phyloP scores from a whole-genome alignment of 2,797 vertebrate genomes.

The Sciurus carolinensis region DNA sequence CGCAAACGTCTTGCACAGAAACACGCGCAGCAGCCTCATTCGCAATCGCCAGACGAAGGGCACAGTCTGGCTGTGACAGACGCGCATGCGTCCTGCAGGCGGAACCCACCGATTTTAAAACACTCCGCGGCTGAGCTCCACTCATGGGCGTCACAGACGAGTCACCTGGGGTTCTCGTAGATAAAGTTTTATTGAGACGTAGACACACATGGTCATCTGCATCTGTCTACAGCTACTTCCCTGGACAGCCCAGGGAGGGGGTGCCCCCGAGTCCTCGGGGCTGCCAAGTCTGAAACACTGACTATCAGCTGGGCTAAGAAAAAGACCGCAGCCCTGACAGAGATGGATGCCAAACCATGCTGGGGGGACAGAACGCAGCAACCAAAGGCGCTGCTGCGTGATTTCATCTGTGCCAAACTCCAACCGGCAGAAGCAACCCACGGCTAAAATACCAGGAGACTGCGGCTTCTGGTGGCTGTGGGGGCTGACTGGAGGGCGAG shows the following conservation, averaged over 20 bases:
- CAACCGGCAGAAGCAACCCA: slow-evolving; percentile 7
- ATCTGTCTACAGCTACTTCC: neutral
- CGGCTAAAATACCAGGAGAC: neutral
- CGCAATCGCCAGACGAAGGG: neutral
- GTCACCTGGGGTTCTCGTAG: slow-evolving; percentile 19
- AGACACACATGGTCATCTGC: neutral
- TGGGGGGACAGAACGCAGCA: neutral
- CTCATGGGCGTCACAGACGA: neutral
- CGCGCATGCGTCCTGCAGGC: neutral
- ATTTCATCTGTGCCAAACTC: slow-evolving; percentile 5
- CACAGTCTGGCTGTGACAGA: neutral
- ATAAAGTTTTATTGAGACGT: slow-evolving; percentile 54
- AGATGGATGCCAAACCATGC: neutral
- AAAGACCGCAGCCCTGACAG: neutral
- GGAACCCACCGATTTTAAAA: neutral
- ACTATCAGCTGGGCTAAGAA: neutral
- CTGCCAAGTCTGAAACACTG: slow-evolving; percentile 16
- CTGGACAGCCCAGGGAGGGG: neutral
- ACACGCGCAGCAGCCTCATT: neutral
- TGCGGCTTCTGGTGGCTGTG: neutral
- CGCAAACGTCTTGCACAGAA: neutral
- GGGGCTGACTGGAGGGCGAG: neutral
- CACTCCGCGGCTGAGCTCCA: neutral
- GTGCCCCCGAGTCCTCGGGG: neutral
- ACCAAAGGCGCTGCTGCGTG: neutral